Base-by-base conservation (phyloP, 2,888 invertebrate species). In the Pherbina coryleti region DNA sequence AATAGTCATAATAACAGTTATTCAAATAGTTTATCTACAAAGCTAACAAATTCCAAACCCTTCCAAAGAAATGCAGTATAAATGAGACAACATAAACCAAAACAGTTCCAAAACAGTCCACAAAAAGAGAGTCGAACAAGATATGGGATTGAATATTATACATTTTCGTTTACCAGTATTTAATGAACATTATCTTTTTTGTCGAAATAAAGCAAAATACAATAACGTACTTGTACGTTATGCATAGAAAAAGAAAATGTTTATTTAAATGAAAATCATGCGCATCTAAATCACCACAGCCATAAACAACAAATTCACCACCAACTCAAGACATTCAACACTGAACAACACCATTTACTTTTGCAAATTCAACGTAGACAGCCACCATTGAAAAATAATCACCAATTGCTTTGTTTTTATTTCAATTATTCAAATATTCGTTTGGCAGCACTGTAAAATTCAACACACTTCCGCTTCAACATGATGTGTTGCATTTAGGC, bases 111-210 rank as follows among this genome's bases (percentile, higher is more conserved):
- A 79, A 75, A 75, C 66, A 51, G 28, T 66, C 74, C 37, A 79
- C 70, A 77, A 82, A 82, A 84, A 71, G 72, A 28, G 64, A 78
- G 53, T 78, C 74, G 74, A 71, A 74, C 66, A 76, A 81, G 70
- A 79, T 73, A 88, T 89, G 89, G 89, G 89, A 89, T 89, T 89
- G 89, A 89, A 89, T 89, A 90, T 90, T 90, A 90, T 90, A 90
- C 90, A 90, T 90, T 90, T 90, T 90, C 90, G 90, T 90, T 88
- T 90, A 90, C 90, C 88, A 88, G 89, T 89, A 89, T 89, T 89
- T 89, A 89, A 88, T 88, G 89, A 89, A 89, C 88, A 88, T 83
- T 86, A 85, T 86, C 84, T 86, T 88, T 88, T 88, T 31, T 71
- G 49, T 78, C 79, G 77, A 75, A 77, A 67, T 57, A 19, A 49